phyloP scores from a whole-genome alignment of 1,140 invertebrate species.

The Drosophila azteca region DNA sequence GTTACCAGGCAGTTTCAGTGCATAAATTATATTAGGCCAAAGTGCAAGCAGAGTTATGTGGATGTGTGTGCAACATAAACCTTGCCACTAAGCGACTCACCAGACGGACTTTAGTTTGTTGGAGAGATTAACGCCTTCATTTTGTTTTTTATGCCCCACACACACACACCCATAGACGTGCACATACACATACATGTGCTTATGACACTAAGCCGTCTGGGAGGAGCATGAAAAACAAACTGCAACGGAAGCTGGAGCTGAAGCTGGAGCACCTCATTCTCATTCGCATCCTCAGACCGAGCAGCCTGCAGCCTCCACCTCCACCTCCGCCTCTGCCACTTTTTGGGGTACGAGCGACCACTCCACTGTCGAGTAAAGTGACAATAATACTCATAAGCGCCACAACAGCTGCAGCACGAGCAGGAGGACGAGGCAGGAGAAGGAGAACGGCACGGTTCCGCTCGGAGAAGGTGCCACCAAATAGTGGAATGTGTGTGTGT shows the following conservation, averaged over 20 bases:
- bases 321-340: slow-evolving; percentile 48
- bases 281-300: background rate
- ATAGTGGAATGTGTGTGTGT: slow-evolving; percentile 14
- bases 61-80: slow-evolving; percentile 54
- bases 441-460: slow-evolving; percentile 1
- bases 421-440: background rate
- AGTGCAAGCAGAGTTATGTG: slow-evolving; percentile 72
- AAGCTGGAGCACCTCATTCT: slow-evolving; percentile 61
- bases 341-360: slow-evolving; percentile 53
- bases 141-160: slow-evolving; percentile 70
- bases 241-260: slow-evolving; percentile 71
- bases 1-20: slow-evolving; percentile 48
- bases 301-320: slow-evolving; percentile 8
- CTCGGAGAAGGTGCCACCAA: slow-evolving; percentile 60
- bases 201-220: slow-evolving; percentile 73
- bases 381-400: slow-evolving; percentile 68
- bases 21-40: slow-evolving; percentile 78
- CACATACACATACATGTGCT: slow-evolving; percentile 24
- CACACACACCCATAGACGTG: slow-evolving; percentile 10
- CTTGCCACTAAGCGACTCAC: slow-evolving; percentile 32
- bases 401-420: slow-evolving; percentile 37
- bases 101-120: slow-evolving; percentile 70
- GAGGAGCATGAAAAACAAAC: slow-evolving; percentile 66
- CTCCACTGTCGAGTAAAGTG: slow-evolving; percentile 76
- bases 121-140: slow-evolving; percentile 75